These are phyloP conservation scores for Parnassius glacialis DNA, from an alignment of 2,888 invertebrate genomes.

Conservation along the genomic window DNA sequence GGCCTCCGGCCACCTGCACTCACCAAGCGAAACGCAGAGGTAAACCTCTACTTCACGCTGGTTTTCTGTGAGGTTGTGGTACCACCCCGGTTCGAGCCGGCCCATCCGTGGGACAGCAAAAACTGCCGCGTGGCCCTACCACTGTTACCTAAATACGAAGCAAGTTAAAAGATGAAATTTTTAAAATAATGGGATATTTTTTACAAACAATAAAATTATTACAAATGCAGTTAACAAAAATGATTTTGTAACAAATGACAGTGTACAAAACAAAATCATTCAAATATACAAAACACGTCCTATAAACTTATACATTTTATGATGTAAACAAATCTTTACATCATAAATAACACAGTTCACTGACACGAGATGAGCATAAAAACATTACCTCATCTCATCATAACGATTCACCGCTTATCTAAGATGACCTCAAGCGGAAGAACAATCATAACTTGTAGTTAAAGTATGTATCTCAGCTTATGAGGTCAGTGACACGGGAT, in stretches of 20 bases:
- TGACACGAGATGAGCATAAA: slow-evolving; percentile 35
- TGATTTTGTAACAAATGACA: too few species aligned
- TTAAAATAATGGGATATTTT: background rate
- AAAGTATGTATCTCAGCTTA: slow-evolving; percentile 17
- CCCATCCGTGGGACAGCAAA: too few species aligned
- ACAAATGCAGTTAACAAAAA: background rate
- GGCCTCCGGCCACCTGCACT: too few species aligned
- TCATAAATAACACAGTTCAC: slow-evolving; percentile 30
- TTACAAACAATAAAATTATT: background rate
- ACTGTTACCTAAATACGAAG: too few species aligned
- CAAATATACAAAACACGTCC: background rate
- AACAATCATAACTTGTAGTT: slow-evolving; percentile 8
- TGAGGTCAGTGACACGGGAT: slow-evolving; percentile 36
- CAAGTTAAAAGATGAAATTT: too few species aligned
- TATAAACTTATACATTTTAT: background rate
- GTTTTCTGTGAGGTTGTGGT: too few species aligned
- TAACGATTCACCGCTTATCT: slow-evolving; percentile 24
- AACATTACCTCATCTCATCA: slow-evolving; percentile 22
- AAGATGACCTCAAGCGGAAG: slow-evolving; percentile 16
- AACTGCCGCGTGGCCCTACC: too few species aligned
- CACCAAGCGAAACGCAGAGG: too few species aligned
- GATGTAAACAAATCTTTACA: slow-evolving; percentile 10
- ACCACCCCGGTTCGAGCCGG: too few species aligned
- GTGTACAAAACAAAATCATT: too few species aligned
- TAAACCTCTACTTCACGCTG: too few species aligned